Evolutionary conservation across 2,113 vertebrate species (phyloP).

Genomic region (Corythornis cristatus): DNA sequence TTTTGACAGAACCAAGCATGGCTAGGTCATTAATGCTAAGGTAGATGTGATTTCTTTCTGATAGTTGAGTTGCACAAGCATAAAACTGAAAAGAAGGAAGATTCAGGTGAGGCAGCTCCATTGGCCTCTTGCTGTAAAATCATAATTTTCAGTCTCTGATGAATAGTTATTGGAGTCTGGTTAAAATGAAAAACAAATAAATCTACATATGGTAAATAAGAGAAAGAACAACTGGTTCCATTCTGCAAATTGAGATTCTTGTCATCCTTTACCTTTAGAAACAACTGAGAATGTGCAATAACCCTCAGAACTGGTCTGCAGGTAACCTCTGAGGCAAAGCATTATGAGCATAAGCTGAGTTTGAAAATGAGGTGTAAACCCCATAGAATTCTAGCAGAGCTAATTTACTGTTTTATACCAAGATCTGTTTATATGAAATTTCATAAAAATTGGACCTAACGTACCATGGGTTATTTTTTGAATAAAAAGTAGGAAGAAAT

Average conservation of each 20-base stretch:
- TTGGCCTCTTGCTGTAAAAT: neutral
- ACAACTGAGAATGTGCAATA: neutral
- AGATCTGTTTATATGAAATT: slow-evolving; percentile 28
- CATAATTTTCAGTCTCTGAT: neutral
- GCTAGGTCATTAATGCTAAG: neutral
- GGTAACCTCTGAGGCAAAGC: neutral
- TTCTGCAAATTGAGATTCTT: neutral
- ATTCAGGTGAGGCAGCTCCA: neutral
- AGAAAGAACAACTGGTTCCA: neutral
- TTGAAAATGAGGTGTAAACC: neutral
- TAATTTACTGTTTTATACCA: slow-evolving; percentile 19
- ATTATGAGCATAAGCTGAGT: slow-evolving; percentile 23
- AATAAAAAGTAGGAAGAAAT: too few relatives aligned
- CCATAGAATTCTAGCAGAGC: neutral
- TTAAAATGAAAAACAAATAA: neutral
- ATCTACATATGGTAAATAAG: neutral
- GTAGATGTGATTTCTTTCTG: neutral
- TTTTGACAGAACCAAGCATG: neutral
- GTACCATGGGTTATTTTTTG: neutral
- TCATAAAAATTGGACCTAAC: neutral
- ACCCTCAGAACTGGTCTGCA: neutral
- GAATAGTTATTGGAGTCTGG: neutral
- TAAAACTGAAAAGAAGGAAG: neutral
- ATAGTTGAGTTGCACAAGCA: neutral
- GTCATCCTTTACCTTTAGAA: neutral